Base-by-base conservation (phyloP, 2,113 vertebrate genomes). In the Poecile atricapillus region DNA sequence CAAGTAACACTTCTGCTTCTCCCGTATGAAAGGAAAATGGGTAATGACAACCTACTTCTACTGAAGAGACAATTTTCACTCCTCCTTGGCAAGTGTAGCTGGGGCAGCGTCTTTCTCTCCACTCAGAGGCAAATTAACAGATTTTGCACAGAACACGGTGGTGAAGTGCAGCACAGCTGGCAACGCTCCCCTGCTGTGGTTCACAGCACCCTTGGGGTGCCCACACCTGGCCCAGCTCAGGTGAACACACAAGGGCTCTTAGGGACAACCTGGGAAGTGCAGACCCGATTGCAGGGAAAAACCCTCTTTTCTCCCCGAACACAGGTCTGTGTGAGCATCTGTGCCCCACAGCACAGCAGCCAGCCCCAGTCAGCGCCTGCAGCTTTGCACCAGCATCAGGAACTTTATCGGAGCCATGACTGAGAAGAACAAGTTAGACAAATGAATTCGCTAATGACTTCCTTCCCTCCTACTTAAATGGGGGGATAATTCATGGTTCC, bases 381-480 rank as follows among this genome's bases (percentile, higher is more conserved):
- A 87, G 93, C 92, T 81, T 31, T 49, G 71, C 73, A 8, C 85
- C 90, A 41, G 90, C 71, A 0, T 21, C 89, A 28, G 83, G 95
- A 88, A 88, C 93, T 96, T 93, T 7, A 35, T 50, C 12, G 37
- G 82, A 86, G 90, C 64, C 23, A 87, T 71, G 90, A 77, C 82
- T 8, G 87, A 92, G 64, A 37, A 77, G 94, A 93, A 96, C 95
- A 97, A 96, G 94, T 92, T 77, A 80, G 85, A 87, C 95, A 96
- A 92, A 97, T 86, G 88, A 97, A 90, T 60, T 93, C 62, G 4
- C 90, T 97, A 96, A 97, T 93, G 80, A 95, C 96, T 97, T 97
- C 94, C 88, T 96, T 96, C 95, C 95, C 96, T 97, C 95, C 94
- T 87, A n/a, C 92, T 96, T 96, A 55, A 96, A 92, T 27, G 83